Base-by-base conservation (phyloP, 2,888 invertebrate genomes). In the Gandaritis pyraliata region DNA sequence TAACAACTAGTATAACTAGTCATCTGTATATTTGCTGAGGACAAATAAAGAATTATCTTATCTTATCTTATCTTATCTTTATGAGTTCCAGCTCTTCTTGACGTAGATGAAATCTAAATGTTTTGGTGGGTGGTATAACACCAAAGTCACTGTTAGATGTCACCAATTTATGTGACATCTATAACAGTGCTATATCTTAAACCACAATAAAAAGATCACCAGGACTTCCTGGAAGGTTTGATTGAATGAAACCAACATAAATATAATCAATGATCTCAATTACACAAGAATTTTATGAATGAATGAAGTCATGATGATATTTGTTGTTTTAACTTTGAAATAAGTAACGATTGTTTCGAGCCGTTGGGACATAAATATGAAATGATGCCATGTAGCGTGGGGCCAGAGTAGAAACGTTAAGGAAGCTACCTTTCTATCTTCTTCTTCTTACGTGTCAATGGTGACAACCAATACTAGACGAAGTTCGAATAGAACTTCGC, bases 201-300 rank as follows among this genome's bases (percentile, higher is more conserved):
- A 52, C 39, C 51, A 41, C 1, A 29, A 23, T 15, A 29, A 13
- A 29, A 30, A 18, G 15, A 13, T 13, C 13, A 51, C 10, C 10
- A 39, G 10, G 30, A 45, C 8, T 46, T 54, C 45, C 36, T 15
- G 36, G 18, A 54, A 36, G 2, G 13, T 47, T 50, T 38, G 18
- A 51, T 38, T 47, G 18, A 54, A 33, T 54, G 38, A 46, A 54
- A 38, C 36, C 36, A 45, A 46, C 46, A 38, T 38, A 54, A 51
- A 36, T 18, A 38, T 36, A 54, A 39, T 41, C 46, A 54, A 54
- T 56, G 49, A 49, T 30, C 33, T 49, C 56, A 48, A 33, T 49
- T 41, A 48, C 49, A 53, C 4, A 36, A 41, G 39, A 54, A n/a
- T 55, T 47, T 47, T n/a, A 56, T 56, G n/a, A 56, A 56, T 48